Evolutionary conservation across 2,113 vertebrate genomes (phyloP), one percentile per base, ranked within the genome.

Genomic region (Alligator sinensis): DNA sequence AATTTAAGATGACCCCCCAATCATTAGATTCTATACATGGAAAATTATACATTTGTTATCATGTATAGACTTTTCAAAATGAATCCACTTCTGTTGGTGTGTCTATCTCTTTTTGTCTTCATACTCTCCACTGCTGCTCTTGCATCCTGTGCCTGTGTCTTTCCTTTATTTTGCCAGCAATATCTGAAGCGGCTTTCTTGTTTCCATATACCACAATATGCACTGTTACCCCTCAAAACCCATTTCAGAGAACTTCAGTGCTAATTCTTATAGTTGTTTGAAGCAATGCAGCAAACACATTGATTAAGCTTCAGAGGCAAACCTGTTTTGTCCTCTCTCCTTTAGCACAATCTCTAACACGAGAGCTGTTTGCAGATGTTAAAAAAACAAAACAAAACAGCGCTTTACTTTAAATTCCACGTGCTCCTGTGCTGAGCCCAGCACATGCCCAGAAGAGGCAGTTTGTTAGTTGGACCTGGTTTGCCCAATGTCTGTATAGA

Each of bases 31-130:
- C 47, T 47, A 47, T 47, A 47, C 47, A 47, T 47, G 47, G 47
- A 47, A 47, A 47, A 47, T 47, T 8, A 47, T 47, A 47, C 7
- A 47, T 47, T 47, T 47, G 47, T 72, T n/a, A 13, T 70, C n/a
- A 34, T 72, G 6, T 47, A 47, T 47, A 47, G 47, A 47, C 47
- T 9, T 61, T 88, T 81, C 6, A 5, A 80, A 72, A 60, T n/a
- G 25, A 9, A 18, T 59, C 55, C 5, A 4, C 4, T 78, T 82
- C 11, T 84, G 63, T 78, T 80, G 5, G 57, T 90, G 15, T 9
- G 62, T 3, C 5, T 2, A 11, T 4, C 27, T 79, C 0, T 0
- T 64, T 21, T 63, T 78, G 19, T 74, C 16, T 13, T 9, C 68
- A 47, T 64, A 3, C 25, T 90, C 17, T n/a, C 13, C 19, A 9